Evolutionary conservation across 2,797 vertebrate genomes (phyloP).

Genomic region (Poeciliopsis turneri): DNA sequence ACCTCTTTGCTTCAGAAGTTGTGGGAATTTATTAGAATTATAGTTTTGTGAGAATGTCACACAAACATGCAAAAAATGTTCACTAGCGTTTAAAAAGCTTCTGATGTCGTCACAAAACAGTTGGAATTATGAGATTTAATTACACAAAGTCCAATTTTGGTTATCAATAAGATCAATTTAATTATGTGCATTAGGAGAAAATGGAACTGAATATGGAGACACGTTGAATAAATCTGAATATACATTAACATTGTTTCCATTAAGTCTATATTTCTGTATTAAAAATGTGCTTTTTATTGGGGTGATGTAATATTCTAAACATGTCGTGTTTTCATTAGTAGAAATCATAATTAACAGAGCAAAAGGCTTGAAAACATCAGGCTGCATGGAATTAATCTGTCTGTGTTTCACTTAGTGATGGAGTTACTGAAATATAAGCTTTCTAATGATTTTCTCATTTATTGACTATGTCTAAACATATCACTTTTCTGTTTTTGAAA

Average conservation of each 20-base stretch:
- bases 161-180: background rate
- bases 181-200: background rate
- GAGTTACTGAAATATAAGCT: background rate
- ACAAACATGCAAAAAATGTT: background rate
- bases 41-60: background rate
- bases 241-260: background rate
- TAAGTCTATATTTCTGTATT: background rate
- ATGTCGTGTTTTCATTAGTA: background rate
- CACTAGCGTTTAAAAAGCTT: background rate
- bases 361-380: background rate
- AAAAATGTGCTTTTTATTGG: background rate
- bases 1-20: background rate
- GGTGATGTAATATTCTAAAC: background rate
- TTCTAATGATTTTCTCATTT: background rate
- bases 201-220: background rate
- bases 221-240: background rate
- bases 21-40: background rate
- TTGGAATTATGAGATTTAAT: background rate
- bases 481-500: background rate
- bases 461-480: background rate
- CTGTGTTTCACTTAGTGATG: background rate
- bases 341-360: background rate
- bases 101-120: background rate
- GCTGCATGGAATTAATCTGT: background rate
- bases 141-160: background rate